Evolutionary conservation across 2,113 vertebrate genomes (phyloP).

Genomic region (Triplophysa dalaica): DNA sequence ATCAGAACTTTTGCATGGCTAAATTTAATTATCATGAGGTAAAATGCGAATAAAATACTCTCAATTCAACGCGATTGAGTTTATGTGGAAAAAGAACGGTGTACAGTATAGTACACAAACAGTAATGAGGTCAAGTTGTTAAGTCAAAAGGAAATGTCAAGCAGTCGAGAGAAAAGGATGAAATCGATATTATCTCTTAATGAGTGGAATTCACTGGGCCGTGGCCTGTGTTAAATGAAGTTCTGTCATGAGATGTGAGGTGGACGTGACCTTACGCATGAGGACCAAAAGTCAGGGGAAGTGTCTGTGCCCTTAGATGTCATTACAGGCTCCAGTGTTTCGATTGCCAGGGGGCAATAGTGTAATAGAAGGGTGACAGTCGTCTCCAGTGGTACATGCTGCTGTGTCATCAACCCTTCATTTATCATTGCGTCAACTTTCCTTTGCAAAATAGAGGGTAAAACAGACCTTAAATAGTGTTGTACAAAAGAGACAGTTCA

Average conservation of each 20-base stretch:
- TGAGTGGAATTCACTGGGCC: not conserved
- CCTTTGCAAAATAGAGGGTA: conserved; percentile 4
- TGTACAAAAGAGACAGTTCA: not conserved
- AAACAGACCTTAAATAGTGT: not conserved
- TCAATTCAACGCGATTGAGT: too few relatives aligned
- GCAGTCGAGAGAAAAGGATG: conserved; percentile 45
- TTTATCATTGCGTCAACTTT: conserved; percentile 48
- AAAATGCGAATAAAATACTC: too few relatives aligned
- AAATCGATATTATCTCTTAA: not conserved
- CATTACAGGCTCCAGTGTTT: conserved; percentile 17
- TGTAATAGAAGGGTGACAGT: conserved; percentile 33
- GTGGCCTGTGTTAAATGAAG: not conserved
- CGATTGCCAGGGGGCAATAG: conserved; percentile 15
- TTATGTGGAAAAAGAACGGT: too few relatives aligned
- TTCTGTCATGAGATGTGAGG: not conserved
- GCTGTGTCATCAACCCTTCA: conserved; percentile 64
- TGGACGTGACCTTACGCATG: conserved; percentile 17
- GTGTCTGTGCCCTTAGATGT: conserved; percentile 6
- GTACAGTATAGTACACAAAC: too few relatives aligned
- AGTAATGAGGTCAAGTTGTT: too few relatives aligned
- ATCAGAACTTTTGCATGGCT: too few relatives aligned
- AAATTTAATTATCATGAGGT: too few relatives aligned
- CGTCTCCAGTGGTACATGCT: conserved; percentile 46
- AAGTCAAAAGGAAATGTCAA: too few relatives aligned
- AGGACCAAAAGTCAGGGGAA: conserved; percentile 49